Percentiles rank a stretch among this genome's conserved stretches.
Evolutionary conservation across 2,888 invertebrate species (phyloP).

Genomic region (Synergus itoensis): DNA sequence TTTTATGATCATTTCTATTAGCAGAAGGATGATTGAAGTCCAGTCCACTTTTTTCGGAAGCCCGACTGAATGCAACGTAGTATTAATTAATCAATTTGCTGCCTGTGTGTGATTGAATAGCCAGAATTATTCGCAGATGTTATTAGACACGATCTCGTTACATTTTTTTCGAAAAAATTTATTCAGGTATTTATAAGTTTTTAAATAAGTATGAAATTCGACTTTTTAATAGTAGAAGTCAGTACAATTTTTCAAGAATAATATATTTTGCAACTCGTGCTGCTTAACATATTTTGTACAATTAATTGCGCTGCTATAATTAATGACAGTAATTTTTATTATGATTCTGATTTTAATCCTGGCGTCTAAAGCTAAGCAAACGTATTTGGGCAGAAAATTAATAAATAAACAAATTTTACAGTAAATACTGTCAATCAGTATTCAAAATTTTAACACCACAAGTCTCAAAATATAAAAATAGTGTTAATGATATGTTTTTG

Average conservation of each 20-base stretch:
- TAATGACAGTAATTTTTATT: not conserved
- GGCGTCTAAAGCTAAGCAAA: not conserved
- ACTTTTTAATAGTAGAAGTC: not conserved
- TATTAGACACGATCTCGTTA: too few species aligned
- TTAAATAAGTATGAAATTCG: not conserved
- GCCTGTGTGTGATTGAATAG: too few species aligned
- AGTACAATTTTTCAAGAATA: too few species aligned
- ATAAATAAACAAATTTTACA: not conserved
- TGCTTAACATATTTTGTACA: too few species aligned
- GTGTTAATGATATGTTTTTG: not conserved
- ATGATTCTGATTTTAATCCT: not conserved
- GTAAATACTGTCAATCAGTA: not conserved
- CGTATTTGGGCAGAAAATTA: not conserved
- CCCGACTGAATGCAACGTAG: too few species aligned
- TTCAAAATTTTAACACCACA: too few species aligned
- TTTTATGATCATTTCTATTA: not conserved
- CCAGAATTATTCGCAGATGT: too few species aligned
- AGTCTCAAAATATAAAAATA: not conserved
- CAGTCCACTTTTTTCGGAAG: not conserved
- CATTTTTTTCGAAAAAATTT: too few species aligned
- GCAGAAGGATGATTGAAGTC: too few species aligned
- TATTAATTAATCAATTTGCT: too few species aligned
- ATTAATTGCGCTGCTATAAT: not conserved
- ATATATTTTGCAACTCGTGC: too few species aligned
- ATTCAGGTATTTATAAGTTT: too few species aligned